Evolutionary conservation across 2,113 vertebrate species (phyloP).

Genomic region (Etheostoma spectabile): DNA sequence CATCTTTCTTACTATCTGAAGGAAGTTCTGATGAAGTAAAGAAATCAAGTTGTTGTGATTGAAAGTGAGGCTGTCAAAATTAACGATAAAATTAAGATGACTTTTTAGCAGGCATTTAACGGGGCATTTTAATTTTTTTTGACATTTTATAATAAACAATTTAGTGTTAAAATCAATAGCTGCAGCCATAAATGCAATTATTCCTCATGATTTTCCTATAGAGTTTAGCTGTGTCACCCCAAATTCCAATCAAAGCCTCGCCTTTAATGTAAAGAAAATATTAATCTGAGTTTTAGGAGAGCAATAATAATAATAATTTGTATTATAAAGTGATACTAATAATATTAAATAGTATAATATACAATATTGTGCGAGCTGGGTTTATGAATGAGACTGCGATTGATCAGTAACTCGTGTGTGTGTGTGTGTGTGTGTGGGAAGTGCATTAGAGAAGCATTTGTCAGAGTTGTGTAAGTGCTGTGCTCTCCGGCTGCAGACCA

Average conservation of each 20-base stretch:
- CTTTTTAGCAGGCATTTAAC: no score
- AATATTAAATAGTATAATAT: no score
- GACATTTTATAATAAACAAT: not conserved
- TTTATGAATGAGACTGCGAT: not conserved
- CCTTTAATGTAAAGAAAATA: not conserved
- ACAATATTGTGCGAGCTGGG: not conserved
- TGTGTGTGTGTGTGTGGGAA: slow-evolving; percentile 10
- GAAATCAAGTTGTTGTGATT: not conserved
- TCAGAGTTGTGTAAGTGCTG: slow-evolving; percentile 49
- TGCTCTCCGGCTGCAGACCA: slow-evolving; percentile 55
- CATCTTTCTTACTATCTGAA: not conserved
- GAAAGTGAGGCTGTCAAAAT: not conserved
- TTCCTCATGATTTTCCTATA: not conserved
- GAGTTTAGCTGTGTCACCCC: not conserved
- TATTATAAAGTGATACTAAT: not conserved
- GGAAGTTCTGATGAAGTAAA: no score
- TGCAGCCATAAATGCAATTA: not conserved
- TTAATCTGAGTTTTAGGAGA: not conserved
- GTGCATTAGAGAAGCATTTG: slow-evolving; percentile 34
- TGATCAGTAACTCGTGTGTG: not conserved
- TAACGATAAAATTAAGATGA: not conserved
- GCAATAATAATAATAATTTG: not conserved
- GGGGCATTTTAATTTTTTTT: not conserved
- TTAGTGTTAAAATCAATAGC: not conserved
- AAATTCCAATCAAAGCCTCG: not conserved